Base-by-base conservation (phyloP, 2,113 vertebrate genomes). In the Bufo gargarizans region DNA sequence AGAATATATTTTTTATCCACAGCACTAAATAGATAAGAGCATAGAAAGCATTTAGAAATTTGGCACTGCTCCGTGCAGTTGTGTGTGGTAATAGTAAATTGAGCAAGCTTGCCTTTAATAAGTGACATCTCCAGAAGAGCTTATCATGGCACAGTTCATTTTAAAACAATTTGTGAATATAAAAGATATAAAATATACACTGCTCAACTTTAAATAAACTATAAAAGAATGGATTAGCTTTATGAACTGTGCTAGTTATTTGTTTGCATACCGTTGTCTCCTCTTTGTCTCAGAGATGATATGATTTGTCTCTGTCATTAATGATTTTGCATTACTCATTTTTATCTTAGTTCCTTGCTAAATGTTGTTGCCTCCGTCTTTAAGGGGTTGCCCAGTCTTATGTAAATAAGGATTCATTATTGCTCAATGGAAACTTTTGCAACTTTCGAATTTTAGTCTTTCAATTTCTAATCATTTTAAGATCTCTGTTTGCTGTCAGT, bases 131-230 rank as follows among this genome's bases (percentile, higher is more conserved):
- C 45, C 76, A 92, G 90, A 91, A n/a, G 91, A 89, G 94, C 93
- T 94, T 95, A 93, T 95, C 91, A 93, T 95, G 93, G 93, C 95
- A 95, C 95, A 95, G 95, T 90, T 95, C 93, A 94, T 96, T 95
- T 94, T 93, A 95, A 95, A 95, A 90, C 92, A 94, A 94, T 95
- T 96, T 95, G 94, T 91, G 92, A 95, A 92, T 92, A 90, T 90
- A 93, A 90, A 90, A 91, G 83, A 91, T 92, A 93, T 94, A 93
- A 92, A 92, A 93, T 91, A 92, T 72, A 91, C 91, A 90, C 90
- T 88, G 91, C 91, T 91, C 91, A 92, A 94, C 93, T 92, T 92
- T 80, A 93, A 91, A 91, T 90, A 74, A 91, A 92, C 91, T 91
- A 80, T 88, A 76, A 84, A 78, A 78, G 87, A 89, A 84, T 78